Percentiles rank a stretch among this genome's conserved stretches.
Conservation (phyloP, 2,113 vertebrate species). For the Ranitomeya variabilis region DNA sequence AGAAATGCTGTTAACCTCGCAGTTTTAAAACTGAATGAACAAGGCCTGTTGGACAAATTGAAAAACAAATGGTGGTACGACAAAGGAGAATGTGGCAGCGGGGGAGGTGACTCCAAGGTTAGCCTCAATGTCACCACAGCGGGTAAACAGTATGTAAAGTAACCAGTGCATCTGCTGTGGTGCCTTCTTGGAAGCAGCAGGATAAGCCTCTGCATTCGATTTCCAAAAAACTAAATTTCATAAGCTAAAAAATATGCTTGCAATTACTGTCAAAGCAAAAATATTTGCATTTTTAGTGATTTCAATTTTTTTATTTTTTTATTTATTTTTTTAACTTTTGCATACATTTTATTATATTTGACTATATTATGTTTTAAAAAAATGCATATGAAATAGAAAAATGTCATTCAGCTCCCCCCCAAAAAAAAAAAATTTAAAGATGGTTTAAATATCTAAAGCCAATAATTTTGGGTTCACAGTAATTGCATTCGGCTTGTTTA, state of each 20-base stretch:
- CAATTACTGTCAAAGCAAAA: slow-evolving; percentile 93
- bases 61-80: slow-evolving; percentile 99
- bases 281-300: slow-evolving; percentile 76
- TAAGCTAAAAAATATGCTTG: slow-evolving; percentile 60
- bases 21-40: slow-evolving; percentile 99
- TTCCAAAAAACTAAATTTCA: slow-evolving; percentile 16
- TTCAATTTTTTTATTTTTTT: neutral
- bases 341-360: neutral
- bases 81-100: slow-evolving; percentile 99
- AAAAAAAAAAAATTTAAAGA: neutral
- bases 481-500: slow-evolving; percentile 81
- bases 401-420: neutral
- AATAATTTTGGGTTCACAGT: slow-evolving; percentile 91
- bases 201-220: neutral
- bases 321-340: neutral
- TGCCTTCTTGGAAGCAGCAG: slow-evolving; percentile 16
- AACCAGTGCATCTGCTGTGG: slow-evolving; percentile 94
- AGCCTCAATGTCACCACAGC: slow-evolving; percentile 98
- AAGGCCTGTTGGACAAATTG: slow-evolving; percentile 99
- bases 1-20: slow-evolving; percentile 99
- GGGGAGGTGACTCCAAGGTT: slow-evolving; percentile 99
- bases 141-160: slow-evolving; percentile 89
- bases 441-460: slow-evolving; percentile 63
- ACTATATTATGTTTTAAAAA: neutral
- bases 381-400: neutral